Evolutionary conservation across 2,113 vertebrate species (phyloP).

Genomic region (Antechinus flavipes): DNA sequence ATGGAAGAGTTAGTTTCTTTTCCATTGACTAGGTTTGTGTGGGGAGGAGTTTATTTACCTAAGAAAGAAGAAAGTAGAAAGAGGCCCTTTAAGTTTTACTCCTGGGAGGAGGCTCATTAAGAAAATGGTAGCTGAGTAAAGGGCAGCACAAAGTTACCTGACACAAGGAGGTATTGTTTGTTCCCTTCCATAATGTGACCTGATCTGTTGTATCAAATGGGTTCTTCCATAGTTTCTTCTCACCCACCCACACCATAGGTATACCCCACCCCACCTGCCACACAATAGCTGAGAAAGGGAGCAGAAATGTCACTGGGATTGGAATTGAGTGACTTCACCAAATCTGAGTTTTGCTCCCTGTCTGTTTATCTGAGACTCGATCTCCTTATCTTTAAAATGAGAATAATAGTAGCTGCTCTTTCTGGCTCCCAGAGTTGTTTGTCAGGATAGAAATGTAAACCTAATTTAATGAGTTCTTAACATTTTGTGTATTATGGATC

Average conservation of each 20-base stretch:
- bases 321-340: not conserved
- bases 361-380: not conserved
- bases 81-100: slow-evolving; percentile 38
- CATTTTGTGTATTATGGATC: not conserved
- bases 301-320: not conserved
- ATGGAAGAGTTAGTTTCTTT: slow-evolving; percentile 45
- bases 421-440: not conserved
- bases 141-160: slow-evolving; percentile 1
- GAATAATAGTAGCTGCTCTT: not conserved
- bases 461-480: not conserved
- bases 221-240: slow-evolving; percentile 40
- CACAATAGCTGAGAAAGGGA: not conserved
- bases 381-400: not conserved
- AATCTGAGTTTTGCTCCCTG: not conserved
- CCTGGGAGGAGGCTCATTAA: slow-evolving; percentile 17
- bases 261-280: not conserved
- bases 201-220: slow-evolving; percentile 8
- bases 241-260: not conserved
- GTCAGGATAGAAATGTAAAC: not conserved
- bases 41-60: slow-evolving; percentile 22
- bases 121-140: slow-evolving; percentile 36
- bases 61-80: slow-evolving; percentile 17
- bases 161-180: not conserved
- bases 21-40: not conserved
- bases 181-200: slow-evolving; percentile 44